Evolutionary conservation across 2,888 invertebrate genomes (phyloP).

Genomic region (Aspidapion aeneum): DNA sequence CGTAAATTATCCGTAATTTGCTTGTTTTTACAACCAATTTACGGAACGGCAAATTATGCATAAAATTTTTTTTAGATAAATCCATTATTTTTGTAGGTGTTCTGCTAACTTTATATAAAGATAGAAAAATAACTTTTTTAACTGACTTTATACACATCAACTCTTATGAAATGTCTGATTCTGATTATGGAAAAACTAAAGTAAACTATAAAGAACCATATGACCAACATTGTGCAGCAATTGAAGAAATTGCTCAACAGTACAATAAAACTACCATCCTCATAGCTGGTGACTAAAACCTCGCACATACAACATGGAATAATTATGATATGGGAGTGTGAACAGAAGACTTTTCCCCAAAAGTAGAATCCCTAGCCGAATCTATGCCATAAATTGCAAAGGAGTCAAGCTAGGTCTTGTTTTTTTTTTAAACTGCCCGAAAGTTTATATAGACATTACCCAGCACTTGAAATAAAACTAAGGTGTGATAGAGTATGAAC

Average conservation of each 20-base stretch:
- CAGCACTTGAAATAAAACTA: background rate
- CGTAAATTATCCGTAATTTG: too few species aligned
- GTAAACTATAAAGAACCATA: background rate
- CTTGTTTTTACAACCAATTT: too few species aligned
- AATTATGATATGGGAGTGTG: background rate
- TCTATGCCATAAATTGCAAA: background rate
- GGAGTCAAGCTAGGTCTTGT: background rate
- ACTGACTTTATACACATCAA: too few species aligned
- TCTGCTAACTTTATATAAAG: too few species aligned
- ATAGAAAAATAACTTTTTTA: too few species aligned
- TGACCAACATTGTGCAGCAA: background rate
- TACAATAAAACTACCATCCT: background rate
- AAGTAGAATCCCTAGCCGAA: background rate
- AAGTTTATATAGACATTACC: background rate
- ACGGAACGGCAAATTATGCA: too few species aligned
- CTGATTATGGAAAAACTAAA: background rate
- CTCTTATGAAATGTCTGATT: background rate
- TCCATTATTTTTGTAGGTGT: too few species aligned
- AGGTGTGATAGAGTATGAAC: background rate
- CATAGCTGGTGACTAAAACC: background rate
- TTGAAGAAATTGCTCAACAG: background rate
- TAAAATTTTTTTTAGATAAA: too few species aligned
- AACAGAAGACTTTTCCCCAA: background rate
- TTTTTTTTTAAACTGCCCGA: background rate
- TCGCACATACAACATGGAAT: background rate